phyloP scores from a whole-genome alignment of 2,888 invertebrate species.

The Cephus pygmeus region DNA sequence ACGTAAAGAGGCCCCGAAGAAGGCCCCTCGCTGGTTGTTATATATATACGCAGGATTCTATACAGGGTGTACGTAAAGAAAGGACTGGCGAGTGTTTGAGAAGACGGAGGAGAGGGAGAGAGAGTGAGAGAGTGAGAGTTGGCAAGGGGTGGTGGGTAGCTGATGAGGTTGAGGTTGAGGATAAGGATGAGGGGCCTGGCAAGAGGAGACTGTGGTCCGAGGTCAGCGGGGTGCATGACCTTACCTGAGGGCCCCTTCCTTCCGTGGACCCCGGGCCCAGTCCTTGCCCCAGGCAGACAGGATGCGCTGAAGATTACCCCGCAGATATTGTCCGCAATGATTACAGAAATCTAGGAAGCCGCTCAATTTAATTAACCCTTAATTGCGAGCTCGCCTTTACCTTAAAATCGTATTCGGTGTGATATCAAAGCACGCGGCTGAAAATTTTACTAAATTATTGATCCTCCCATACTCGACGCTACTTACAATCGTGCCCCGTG shows the following conservation, averaged over 20 bases:
- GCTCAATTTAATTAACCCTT: slow-evolving; percentile 60
- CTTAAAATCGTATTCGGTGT: background rate
- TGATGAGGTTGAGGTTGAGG: slow-evolving; percentile 9
- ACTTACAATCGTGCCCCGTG: background rate
- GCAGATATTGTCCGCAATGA: slow-evolving; percentile 63
- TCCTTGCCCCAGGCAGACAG: slow-evolving; percentile 49
- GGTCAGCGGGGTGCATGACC: slow-evolving; percentile 66
- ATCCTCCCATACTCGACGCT: no score
- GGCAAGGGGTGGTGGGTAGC: slow-evolving; percentile 11
- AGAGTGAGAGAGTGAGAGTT: no score
- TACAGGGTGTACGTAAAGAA: slow-evolving; percentile 1
- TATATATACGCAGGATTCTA: background rate
- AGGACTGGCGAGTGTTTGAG: background rate
- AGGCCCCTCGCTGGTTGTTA: slow-evolving; percentile 12
- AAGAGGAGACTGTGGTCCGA: slow-evolving; percentile 59
- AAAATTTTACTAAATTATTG: background rate
- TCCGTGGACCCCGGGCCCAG: slow-evolving; percentile 50
- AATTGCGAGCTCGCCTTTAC: slow-evolving; percentile 42
- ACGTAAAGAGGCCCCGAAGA: slow-evolving; percentile 24
- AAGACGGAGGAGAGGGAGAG: background rate
- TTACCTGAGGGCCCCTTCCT: slow-evolving; percentile 63
- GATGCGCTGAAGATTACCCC: slow-evolving; percentile 62
- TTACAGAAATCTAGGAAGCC: slow-evolving; percentile 63
- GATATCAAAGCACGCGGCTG: background rate
- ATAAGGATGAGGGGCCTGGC: slow-evolving; percentile 15